A percentile compares a stretch with the other conserved stretches of the same genome.
These are phyloP conservation scores for Clarias platycephalus DNA, from an alignment of 2,797 vertebrate genomes.

Conservation along the genomic window DNA sequence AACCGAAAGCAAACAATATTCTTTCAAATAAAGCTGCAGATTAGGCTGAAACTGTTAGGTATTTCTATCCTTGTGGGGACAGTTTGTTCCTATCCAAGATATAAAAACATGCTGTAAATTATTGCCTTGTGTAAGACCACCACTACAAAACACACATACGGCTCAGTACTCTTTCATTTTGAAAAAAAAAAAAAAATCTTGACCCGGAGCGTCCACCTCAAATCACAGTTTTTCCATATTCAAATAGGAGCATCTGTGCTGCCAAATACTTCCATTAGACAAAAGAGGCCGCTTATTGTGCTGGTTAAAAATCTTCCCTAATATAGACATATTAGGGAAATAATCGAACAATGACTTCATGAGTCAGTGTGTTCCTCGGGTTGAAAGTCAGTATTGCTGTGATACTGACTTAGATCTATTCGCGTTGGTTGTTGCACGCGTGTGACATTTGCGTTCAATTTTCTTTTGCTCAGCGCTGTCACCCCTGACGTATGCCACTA, in stretches of 20 bases:
- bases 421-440: not conserved
- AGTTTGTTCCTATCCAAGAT: not conserved
- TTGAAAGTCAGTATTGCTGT: slow-evolving; percentile 6
- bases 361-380: not conserved
- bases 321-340: not conserved
- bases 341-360: slow-evolving; percentile 3
- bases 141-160: not conserved
- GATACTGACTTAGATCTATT: not conserved
- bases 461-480: not conserved
- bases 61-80: not conserved
- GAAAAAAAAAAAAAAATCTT: not conserved
- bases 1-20: not conserved
- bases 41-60: not conserved
- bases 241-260: not conserved
- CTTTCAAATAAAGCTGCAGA: not conserved
- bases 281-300: not conserved
- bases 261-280: not conserved
- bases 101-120: not conserved
- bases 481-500: slow-evolving; percentile 14
- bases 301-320: not conserved
- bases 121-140: not conserved
- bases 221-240: not conserved
- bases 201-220: too few relatives aligned
- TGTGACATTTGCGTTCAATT: slow-evolving; percentile 27
- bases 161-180: not conserved